These are phyloP conservation scores for Drosophila yooni DNA, from an alignment of 2,888 invertebrate genomes.

Conservation along the genomic window DNA sequence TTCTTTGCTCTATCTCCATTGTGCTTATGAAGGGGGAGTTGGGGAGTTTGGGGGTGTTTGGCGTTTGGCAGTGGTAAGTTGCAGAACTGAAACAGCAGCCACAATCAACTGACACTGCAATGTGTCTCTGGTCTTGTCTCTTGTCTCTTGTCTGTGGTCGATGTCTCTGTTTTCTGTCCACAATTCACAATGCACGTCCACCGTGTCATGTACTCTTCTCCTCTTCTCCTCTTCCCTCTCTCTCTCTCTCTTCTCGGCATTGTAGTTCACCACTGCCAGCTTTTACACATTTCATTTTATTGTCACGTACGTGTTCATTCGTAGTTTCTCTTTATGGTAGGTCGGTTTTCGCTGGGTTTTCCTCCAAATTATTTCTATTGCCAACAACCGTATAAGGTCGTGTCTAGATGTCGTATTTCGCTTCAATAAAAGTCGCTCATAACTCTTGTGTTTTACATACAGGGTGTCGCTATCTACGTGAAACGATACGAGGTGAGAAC, in stretches of 20 bases:
- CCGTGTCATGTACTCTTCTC: background rate
- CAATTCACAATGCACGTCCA: constrained; percentile 29
- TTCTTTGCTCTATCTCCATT: constrained; percentile 18
- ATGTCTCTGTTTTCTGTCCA: constrained; percentile 15
- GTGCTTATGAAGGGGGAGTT: background rate
- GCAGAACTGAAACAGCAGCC: constrained; percentile 27
- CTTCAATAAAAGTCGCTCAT: constrained; percentile 25
- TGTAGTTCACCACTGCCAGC: constrained; percentile 43
- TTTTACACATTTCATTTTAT: constrained; percentile 80
- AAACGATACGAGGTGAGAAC: background rate
- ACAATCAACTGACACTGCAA: constrained; percentile 56
- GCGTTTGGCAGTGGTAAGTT: constrained; percentile 5
- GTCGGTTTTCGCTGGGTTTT: constrained; percentile 50
- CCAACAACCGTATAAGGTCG: constrained; percentile 59
- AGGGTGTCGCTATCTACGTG: constrained; percentile 25
- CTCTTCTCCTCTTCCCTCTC: background rate
- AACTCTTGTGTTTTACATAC: constrained; percentile 24
- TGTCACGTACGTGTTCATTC: constrained; percentile 76
- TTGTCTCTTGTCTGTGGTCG: constrained; percentile 13
- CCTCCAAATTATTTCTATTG: constrained; percentile 62
- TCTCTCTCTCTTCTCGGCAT: constrained; percentile 7
- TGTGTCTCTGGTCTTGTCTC: constrained; percentile 39
- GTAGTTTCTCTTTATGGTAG: constrained; percentile 72
- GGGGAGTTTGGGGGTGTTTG: background rate
- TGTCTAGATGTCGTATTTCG: constrained; percentile 29